phyloP scores from a whole-genome alignment of 2,888 invertebrate genomes.

The Ceramica pisi region DNA sequence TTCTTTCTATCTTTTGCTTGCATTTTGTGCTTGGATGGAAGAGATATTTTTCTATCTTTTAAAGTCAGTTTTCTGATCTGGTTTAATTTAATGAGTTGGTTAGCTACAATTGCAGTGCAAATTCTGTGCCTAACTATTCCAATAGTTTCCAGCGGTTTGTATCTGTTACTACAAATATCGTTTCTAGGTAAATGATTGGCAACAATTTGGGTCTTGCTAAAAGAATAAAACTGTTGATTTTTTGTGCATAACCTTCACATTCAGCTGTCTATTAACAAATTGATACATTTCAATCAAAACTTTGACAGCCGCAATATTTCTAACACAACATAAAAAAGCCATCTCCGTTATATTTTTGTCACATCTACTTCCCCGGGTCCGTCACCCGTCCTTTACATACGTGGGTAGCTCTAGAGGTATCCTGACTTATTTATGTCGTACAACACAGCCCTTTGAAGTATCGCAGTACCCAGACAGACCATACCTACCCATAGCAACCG shows the following conservation, averaged over 20 bases:
- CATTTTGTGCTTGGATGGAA: slow-evolving; percentile 30
- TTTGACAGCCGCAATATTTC: neutral
- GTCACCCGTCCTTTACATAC: slow-evolving; percentile 46
- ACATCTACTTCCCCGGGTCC: slow-evolving; percentile 24
- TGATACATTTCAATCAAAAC: slow-evolving; percentile 9
- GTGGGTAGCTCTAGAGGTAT: slow-evolving; percentile 49
- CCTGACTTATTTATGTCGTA: slow-evolving; percentile 64
- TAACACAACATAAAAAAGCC: slow-evolving; percentile 10
- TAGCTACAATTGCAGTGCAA: neutral
- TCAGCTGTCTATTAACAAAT: neutral
- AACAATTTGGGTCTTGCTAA: neutral
- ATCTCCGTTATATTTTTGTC: slow-evolving; percentile 31
- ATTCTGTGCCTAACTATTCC: no score
- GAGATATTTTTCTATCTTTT: slow-evolving; percentile 21
- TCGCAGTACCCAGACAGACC: slow-evolving; percentile 49
- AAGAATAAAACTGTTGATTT: no score
- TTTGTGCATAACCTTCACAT: neutral
- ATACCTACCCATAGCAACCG: slow-evolving; percentile 35
- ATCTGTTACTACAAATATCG: neutral
- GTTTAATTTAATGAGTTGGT: slow-evolving; percentile 21
- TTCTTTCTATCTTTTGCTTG: slow-evolving; percentile 35
- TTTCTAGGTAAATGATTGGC: neutral
- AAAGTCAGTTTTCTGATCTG: neutral
- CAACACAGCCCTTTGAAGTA: slow-evolving; percentile 66
- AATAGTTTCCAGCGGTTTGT: neutral